Base-by-base conservation (phyloP, 2,888 invertebrate species). In the Galerucella nymphaeae region DNA sequence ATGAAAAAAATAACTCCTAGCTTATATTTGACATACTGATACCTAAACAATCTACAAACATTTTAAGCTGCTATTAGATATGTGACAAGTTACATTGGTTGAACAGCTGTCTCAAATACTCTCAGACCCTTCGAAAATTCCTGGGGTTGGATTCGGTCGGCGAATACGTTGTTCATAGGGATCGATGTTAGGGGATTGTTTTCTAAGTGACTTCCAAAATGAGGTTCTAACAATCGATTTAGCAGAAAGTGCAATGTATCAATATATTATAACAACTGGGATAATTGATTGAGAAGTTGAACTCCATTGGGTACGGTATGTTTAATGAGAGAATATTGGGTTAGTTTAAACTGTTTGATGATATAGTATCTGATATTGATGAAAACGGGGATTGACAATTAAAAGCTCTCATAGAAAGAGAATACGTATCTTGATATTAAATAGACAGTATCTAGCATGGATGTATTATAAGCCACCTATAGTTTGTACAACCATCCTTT, bases 21-120 rank as follows among this genome's bases (percentile, higher is more conserved):
- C 76, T 41, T 72, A 73, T 75, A 75, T 75, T 73, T 73, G 76
- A 76, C 76, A 59, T 74, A 59, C 67, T 72, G 62, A 55, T 73
- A 70, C 55, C 73, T 71, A 66, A 76, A 70, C 70, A 72, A 72
- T 74, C 63, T 67, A 64, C 71, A 72, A 64, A 76, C 75, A 73
- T 76, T 73, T 67, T 75, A 72, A 76, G 70, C 73, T 62, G 70
- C 65, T 75, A 72, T 70, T 64, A 70, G 69, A 75, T 68, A 71
- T 72, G 71, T 71, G 71, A 73, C 69, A 66, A 67, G 57, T 41
- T 72, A 66, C 74, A 74, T 38, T 38, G 38, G 38, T 38, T 16
- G 38, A 59, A 59, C 59, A 59, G 66, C 70, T 72, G 74, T 76
- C 72, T 72, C n/a, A 16, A 50, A 59, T 10, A 59, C 23, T 70